Conservation (phyloP, 2,888 invertebrate genomes). For the Leucophenga maculata region DNA sequence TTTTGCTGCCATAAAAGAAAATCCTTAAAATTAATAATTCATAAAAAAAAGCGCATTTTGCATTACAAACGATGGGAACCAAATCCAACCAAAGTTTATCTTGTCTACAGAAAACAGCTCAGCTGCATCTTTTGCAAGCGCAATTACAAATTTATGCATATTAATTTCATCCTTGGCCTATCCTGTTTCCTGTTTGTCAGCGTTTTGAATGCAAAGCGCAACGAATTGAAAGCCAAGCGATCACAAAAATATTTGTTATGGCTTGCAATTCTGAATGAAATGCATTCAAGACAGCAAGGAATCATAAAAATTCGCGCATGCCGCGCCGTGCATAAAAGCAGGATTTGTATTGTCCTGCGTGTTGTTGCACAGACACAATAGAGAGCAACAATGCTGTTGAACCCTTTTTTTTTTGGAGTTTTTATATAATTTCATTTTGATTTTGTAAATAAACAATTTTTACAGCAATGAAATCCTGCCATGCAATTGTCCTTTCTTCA, state of each 20-base stretch:
- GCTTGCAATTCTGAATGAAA: conserved; percentile 25
- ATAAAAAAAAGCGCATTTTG: too few species aligned
- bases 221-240: neutral
- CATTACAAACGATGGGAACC: too few species aligned
- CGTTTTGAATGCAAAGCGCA: conserved; percentile 13
- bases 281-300: conserved; percentile 20
- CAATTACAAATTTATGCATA: conserved; percentile 59
- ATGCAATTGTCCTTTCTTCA: conserved; percentile 13
- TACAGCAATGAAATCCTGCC: conserved; percentile 4
- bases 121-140: neutral
- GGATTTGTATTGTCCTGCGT: conserved; percentile 43
- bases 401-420: conserved; percentile 27
- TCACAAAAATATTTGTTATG: conserved; percentile 6
- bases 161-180: conserved; percentile 61
- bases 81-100: too few species aligned
- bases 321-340: conserved; percentile 25
- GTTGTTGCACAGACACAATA: conserved; percentile 25
- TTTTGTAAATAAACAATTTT: conserved; percentile 32
- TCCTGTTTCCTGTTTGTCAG: conserved; percentile 57
- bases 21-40: conserved; percentile 21
- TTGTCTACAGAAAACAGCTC: too few species aligned
- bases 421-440: conserved; percentile 21
- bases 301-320: neutral
- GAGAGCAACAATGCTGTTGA: neutral
- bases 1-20: conserved; percentile 52